Evolutionary conservation across 2,113 vertebrate species (phyloP).

Genomic region (Galeopterus variegatus): DNA sequence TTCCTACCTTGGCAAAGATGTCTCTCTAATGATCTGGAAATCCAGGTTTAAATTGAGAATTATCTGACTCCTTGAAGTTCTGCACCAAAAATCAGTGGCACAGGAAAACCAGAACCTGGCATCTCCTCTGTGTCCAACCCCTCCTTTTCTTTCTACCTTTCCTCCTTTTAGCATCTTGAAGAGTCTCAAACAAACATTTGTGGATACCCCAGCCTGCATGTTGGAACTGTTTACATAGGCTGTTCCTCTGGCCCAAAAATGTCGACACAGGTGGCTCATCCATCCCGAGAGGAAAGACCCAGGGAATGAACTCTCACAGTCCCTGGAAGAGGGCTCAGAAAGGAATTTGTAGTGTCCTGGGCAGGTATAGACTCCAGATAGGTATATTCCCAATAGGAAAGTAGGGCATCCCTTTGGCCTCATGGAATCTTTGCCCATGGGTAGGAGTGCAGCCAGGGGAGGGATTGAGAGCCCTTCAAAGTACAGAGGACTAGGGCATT

Average conservation of each 20-base stretch:
- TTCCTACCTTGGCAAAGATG: neutral
- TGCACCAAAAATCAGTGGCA: neutral
- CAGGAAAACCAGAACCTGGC: neutral
- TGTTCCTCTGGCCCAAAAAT: neutral
- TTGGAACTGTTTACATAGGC: neutral
- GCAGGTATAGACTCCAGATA: neutral
- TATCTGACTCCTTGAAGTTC: neutral
- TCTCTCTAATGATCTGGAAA: neutral
- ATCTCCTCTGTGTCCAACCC: neutral
- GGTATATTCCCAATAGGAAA: neutral
- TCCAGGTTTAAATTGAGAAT: neutral
- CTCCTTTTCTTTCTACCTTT: accelerated
- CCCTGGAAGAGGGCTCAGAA: accelerated
- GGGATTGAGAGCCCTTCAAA: neutral
- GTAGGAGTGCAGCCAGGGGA: neutral
- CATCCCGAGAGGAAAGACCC: neutral
- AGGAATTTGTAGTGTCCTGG: neutral
- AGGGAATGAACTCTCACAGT: neutral
- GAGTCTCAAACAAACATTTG: neutral
- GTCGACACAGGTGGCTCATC: neutral
- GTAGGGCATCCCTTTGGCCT: neutral
- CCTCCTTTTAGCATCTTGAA: neutral
- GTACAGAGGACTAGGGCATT: neutral
- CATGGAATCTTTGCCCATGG: neutral
- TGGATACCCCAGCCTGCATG: neutral